A percentile compares a stretch with the other conserved stretches of the same genome.
Evolutionary conservation across 2,797 vertebrate genomes (phyloP).

Genomic region (Protonibea diacanthus): DNA sequence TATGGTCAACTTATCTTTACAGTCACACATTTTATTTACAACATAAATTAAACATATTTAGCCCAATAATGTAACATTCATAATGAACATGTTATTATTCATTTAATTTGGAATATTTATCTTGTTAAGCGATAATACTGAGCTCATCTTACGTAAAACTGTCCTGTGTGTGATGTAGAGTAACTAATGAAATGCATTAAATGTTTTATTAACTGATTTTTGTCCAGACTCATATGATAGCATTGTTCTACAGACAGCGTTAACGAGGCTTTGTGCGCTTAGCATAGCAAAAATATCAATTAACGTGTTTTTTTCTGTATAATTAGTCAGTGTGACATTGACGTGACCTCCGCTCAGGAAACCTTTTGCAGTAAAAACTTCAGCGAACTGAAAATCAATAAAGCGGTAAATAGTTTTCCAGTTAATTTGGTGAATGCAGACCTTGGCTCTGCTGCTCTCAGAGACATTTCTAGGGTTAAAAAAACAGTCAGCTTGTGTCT

Average conservation of each 20-base stretch:
- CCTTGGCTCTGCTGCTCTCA: slow-evolving; percentile 20
- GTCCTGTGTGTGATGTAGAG: too few species aligned
- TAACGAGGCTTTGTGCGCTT: not conserved
- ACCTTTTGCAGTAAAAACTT: not conserved
- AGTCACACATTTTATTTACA: too few species aligned
- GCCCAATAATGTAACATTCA: too few species aligned
- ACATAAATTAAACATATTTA: too few species aligned
- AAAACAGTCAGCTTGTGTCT: slow-evolving; percentile 9
- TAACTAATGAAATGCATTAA: too few species aligned
- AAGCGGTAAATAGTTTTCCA: not conserved
- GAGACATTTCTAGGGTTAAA: slow-evolving; percentile 8
- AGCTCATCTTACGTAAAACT: too few species aligned
- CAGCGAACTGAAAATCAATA: slow-evolving; percentile 13
- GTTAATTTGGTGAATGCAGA: slow-evolving; percentile 7
- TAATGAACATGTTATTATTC: too few species aligned
- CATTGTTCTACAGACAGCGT: not conserved
- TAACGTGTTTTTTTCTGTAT: not conserved
- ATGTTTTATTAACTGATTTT: not conserved
- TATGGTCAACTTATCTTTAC: too few species aligned
- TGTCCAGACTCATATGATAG: not conserved
- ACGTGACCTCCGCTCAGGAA: not conserved
- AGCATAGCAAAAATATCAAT: not conserved
- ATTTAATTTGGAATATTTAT: too few species aligned
- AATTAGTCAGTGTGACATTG: not conserved
- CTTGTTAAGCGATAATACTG: too few species aligned